Percentiles rank a stretch among this genome's conserved stretches.
Conservation (phyloP, 2,797 vertebrate genomes). For the Taenioides sp. region DNA sequence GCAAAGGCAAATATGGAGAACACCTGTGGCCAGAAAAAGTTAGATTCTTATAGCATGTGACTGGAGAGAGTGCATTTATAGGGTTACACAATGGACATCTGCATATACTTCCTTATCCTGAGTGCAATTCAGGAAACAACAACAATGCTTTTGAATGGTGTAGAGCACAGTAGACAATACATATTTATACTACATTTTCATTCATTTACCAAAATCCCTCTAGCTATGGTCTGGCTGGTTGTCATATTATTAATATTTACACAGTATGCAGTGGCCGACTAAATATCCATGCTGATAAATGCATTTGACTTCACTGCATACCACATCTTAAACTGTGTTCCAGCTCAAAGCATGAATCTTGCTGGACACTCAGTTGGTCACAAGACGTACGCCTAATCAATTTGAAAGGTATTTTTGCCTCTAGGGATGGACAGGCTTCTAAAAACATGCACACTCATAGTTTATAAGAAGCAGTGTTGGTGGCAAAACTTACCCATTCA, state of each 20-base stretch:
- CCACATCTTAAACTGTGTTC: constrained; percentile 20
- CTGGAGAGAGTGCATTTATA: background rate
- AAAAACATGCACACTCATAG: constrained; percentile 5
- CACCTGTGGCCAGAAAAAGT: constrained; percentile 71
- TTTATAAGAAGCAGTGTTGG: background rate
- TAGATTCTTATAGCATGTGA: background rate
- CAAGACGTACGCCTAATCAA: constrained; percentile 51
- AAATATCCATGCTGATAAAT: background rate
- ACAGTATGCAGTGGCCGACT: background rate
- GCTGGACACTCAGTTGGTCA: constrained; percentile 40
- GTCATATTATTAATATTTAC: background rate
- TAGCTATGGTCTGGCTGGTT: background rate
- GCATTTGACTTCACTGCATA: constrained; percentile 1
- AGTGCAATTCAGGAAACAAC: constrained; percentile 32
- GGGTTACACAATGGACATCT: background rate
- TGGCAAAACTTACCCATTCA: constrained; percentile 85
- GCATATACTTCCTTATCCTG: constrained; percentile 27
- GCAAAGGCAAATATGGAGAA: constrained; percentile 95
- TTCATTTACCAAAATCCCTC: background rate
- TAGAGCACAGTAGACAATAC: background rate
- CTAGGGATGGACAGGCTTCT: constrained; percentile 1
- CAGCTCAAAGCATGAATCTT: constrained; percentile 15
- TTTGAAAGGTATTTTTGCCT: constrained; percentile 16
- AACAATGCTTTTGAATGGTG: background rate
- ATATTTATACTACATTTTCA: background rate